Percentiles rank a stretch among this genome's conserved stretches.
Conservation (phyloP, 53 echinoderm and acorn worm genomes). For the Mesocentrotus franciscanus region DNA sequence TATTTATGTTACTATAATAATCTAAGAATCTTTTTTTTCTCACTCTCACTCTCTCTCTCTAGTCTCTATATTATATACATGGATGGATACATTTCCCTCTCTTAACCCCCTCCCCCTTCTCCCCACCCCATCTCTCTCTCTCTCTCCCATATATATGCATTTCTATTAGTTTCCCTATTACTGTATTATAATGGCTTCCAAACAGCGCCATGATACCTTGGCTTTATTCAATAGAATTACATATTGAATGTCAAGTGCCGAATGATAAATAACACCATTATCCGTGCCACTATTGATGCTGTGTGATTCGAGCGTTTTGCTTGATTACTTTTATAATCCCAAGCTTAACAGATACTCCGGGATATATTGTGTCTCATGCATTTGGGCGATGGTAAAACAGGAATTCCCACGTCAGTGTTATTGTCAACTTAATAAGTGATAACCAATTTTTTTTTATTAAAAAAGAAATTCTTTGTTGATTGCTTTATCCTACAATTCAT, state of each 20-base stretch:
- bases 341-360: neutral
- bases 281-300: slow-evolving; percentile 7
- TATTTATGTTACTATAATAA: too few relatives aligned
- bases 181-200: neutral
- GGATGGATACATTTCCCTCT: neutral
- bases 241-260: slow-evolving; percentile 37
- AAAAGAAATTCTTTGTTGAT: too few relatives aligned
- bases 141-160: neutral
- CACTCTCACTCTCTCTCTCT: too few relatives aligned
- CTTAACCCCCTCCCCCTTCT: neutral
- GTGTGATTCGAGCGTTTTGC: slow-evolving; percentile 6
- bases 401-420: neutral
- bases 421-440: neutral
- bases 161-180: neutral
- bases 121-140: too few relatives aligned
- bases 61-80: too few relatives aligned
- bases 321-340: neutral
- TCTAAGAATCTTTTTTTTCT: too few relatives aligned
- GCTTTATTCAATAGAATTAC: slow-evolving; percentile 6
- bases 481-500: too few relatives aligned
- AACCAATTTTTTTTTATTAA: neutral
- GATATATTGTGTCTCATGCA: neutral
- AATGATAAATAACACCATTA: slow-evolving; percentile 37
- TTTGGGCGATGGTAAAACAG: neutral
- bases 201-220: neutral